Evolutionary conservation across 2,113 vertebrate genomes (phyloP).

Genomic region (Turdus rufiventris): DNA sequence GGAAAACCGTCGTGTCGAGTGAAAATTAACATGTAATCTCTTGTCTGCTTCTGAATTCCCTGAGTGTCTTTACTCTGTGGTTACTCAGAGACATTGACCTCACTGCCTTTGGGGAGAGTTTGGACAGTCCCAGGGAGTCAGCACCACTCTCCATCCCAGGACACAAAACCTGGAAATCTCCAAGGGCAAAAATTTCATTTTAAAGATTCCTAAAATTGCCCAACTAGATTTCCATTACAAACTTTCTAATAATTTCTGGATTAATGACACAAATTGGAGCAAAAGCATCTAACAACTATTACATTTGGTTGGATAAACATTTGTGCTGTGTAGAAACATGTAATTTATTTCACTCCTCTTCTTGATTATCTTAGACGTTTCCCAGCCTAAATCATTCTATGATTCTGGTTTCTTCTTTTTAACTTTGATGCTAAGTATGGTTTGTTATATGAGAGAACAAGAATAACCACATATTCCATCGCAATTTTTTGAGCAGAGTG

Average conservation of each 20-base stretch:
- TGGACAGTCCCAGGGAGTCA: neutral
- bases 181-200: neutral
- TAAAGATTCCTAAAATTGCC: neutral
- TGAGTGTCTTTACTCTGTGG: neutral
- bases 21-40: neutral
- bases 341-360: neutral
- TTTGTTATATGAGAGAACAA: neutral
- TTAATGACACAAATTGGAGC: rapidly evolving
- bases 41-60: neutral
- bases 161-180: neutral
- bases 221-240: neutral
- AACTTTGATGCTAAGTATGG: neutral
- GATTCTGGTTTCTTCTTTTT: neutral
- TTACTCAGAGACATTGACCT: neutral
- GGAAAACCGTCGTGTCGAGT: neutral
- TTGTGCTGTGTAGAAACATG: neutral
- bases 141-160: rapidly evolving
- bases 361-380: neutral
- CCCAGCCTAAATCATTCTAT: neutral
- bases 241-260: neutral
- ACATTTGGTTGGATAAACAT: neutral
- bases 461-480: neutral
- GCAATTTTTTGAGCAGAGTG: neutral
- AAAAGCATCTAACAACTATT: neutral
- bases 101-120: neutral